Evolutionary conservation across 2,113 vertebrate genomes (phyloP).

Genomic region (Aspiorhynchus laticeps): DNA sequence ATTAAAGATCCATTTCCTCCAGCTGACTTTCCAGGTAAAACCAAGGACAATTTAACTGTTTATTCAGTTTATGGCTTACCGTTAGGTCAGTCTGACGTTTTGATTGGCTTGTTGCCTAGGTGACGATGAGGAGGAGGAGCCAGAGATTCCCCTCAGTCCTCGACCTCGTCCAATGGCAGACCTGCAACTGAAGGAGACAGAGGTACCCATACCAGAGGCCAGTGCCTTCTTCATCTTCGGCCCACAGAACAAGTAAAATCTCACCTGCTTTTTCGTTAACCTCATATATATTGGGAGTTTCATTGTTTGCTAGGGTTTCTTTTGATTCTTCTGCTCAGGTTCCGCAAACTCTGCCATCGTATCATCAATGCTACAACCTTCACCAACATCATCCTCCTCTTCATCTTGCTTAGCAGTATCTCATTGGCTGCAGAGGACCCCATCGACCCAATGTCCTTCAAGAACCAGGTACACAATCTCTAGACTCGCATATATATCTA

Average conservation of each 20-base stretch:
- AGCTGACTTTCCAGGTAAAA: constrained; percentile 91
- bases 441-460: constrained; percentile 85
- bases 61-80: not conserved
- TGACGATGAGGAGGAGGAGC: constrained; percentile 93
- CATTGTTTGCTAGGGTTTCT: too few relatives aligned
- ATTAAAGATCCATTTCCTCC: constrained; percentile 95
- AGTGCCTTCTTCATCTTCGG: constrained; percentile 94
- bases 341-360: constrained; percentile 89
- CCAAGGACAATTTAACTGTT: not conserved
- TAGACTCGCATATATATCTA: too few relatives aligned
- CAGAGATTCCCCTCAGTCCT: constrained; percentile 88
- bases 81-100: not conserved
- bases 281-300: not conserved
- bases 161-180: constrained; percentile 91
- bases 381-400: constrained; percentile 96
- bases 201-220: constrained; percentile 92
- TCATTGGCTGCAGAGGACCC: constrained; percentile 92
- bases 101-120: constrained; percentile 66
- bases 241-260: constrained; percentile 87
- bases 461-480: constrained; percentile 80
- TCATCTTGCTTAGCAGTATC: constrained; percentile 91
- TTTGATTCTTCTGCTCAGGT: constrained; percentile 68
- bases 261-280: not conserved
- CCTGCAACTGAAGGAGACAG: constrained; percentile 91
- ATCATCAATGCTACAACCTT: constrained; percentile 93